These are phyloP conservation scores for Morbakka virulenta DNA, from an alignment of 30 jellyfish, hydroid and myxozoan species.

Conservation along the genomic window DNA sequence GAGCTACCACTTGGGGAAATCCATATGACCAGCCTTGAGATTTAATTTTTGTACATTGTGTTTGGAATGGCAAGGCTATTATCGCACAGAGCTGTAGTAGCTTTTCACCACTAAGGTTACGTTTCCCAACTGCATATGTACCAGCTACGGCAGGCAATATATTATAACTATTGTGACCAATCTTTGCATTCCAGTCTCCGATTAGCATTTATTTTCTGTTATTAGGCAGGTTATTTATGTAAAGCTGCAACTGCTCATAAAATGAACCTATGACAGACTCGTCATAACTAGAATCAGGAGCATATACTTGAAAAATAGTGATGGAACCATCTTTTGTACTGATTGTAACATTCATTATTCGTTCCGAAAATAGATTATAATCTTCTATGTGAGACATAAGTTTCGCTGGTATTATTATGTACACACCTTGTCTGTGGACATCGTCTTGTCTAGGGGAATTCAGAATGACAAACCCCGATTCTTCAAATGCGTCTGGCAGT, in stretches of 20 bases:
- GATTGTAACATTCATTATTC: neutral
- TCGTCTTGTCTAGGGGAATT: neutral
- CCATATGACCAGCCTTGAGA: constrained; percentile 2
- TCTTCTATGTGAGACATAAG: neutral
- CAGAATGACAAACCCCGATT: constrained; percentile 1
- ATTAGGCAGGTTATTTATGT: neutral
- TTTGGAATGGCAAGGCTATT: neutral
- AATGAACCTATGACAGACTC: neutral
- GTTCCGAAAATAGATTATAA: neutral
- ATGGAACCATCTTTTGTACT: neutral
- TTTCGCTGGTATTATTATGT: neutral
- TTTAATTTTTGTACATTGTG: constrained; percentile 27
- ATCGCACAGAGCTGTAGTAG: constrained; percentile 12
- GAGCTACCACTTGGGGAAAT: constrained; percentile 8
- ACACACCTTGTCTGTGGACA: neutral
- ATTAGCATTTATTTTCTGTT: neutral
- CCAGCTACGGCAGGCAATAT: constrained; percentile 27
- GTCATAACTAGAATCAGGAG: neutral
- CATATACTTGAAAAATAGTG: constrained; percentile 7
- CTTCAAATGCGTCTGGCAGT: constrained; percentile 14
- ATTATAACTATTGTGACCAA: constrained; percentile 12
- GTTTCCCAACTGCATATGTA: neutral
- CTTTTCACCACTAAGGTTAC: constrained; percentile 3
- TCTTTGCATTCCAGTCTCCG: constrained; percentile 19
- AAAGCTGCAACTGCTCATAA: neutral